Base-by-base conservation (phyloP, 1,140 invertebrate genomes). In the Odontomachus brunneus region DNA sequence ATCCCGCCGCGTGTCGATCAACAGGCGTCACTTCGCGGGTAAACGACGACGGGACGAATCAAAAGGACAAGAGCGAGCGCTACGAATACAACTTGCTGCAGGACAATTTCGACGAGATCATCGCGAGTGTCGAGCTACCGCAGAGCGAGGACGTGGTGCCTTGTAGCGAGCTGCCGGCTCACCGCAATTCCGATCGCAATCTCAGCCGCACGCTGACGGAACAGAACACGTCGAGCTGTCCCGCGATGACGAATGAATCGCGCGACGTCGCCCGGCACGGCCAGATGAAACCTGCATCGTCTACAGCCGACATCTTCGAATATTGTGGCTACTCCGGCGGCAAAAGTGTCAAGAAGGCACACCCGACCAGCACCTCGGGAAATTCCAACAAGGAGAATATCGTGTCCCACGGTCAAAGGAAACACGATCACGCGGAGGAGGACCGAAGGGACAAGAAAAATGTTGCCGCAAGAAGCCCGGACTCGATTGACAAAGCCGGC, bases 61-160 rank as follows among this genome's bases (percentile, higher is more conserved):
- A 51, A 4, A 65, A 9, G 3, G 22, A 26, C 7, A 55, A 55
- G 17, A 19, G 26, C 7, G 29, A 69, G 5, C n/a, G n/a, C 63
- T 3, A 14, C 9, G 51, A 48, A 1, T 7, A 7, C 9, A 44
- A 3, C 15, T 51, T 78, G 3, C 63, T 88, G 26, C 57, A 82
- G 9, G 83, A 84, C 1, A 88, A 83, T 29, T 85, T 88, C 15
- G 83, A 85, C 15, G 87, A 88, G 0, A 17, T 75, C 1, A 69
- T 88, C 1, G 85, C 75, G 9, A 80, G 60, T 7, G 69, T 88
- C 7, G 62, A 88, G 33, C 65, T 59, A 33, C 65, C 53, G n/a
- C 75, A 80, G 57, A 57, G 75, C 65, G 33, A 69, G 11, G 22
- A 78, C 24, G 4, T 57, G 22, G 69, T 57, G 44, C 7, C 65